phyloP scores from a whole-genome alignment of 2,888 invertebrate species.

The Oconnorella tubifera region DNA sequence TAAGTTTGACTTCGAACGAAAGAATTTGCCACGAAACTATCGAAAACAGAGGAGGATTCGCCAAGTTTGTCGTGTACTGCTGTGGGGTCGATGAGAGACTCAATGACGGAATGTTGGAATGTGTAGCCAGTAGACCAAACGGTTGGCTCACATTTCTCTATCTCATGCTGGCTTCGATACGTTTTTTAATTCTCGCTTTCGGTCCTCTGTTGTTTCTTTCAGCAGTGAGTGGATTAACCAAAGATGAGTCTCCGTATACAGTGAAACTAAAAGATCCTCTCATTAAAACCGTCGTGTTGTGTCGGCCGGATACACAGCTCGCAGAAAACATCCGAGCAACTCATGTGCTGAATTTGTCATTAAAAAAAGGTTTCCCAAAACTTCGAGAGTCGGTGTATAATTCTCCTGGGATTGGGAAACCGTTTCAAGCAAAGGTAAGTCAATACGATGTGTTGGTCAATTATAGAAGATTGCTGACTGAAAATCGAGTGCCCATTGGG shows the following conservation, averaged over 20 bases:
- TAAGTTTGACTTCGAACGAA: constrained; percentile 22
- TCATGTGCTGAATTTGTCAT: constrained; percentile 23
- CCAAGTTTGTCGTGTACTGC: constrained; percentile 45
- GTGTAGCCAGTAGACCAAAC: constrained; percentile 43
- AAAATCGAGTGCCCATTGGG: constrained; percentile 36
- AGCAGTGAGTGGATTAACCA: constrained; percentile 38
- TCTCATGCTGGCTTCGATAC: constrained; percentile 42
- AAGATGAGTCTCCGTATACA: constrained; percentile 39
- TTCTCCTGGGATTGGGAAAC: constrained; percentile 19
- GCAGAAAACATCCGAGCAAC: constrained; percentile 19
- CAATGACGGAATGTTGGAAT: constrained; percentile 36
- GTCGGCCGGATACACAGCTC: constrained; percentile 18
- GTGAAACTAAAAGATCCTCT: constrained; percentile 40
- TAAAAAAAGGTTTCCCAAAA: constrained; percentile 24
- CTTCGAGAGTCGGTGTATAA: constrained; percentile 20
- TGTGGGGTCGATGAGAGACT: constrained; percentile 30
- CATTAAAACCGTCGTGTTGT: constrained; percentile 26
- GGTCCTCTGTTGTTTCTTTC: constrained; percentile 49
- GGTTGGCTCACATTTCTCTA: constrained; percentile 50
- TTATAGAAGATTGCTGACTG: constrained; percentile 34
- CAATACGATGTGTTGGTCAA: constrained; percentile 34
- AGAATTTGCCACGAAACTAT: constrained; percentile 47
- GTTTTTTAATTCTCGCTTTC: constrained; percentile 47
- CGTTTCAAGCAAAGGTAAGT: constrained; percentile 22
- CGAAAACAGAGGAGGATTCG: constrained; percentile 37